Evolutionary conservation across 1,140 invertebrate species (phyloP).

Genomic region (Zaprionus ornatus): DNA sequence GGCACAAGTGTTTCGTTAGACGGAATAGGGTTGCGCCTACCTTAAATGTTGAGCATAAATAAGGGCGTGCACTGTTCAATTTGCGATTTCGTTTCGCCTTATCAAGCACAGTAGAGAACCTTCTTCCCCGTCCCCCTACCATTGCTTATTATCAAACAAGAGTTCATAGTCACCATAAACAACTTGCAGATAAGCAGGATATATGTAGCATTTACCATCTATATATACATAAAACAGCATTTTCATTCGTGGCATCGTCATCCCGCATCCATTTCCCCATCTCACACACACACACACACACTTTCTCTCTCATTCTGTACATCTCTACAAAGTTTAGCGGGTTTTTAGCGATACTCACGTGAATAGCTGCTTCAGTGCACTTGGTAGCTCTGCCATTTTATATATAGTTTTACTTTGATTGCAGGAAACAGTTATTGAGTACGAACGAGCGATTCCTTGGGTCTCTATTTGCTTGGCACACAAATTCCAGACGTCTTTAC

Average conservation of each 20-base stretch:
- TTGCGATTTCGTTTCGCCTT: not conserved
- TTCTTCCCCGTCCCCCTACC: not conserved
- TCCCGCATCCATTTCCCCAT: conserved; percentile 18
- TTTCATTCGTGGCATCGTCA: conserved; percentile 25
- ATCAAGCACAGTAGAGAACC: not conserved
- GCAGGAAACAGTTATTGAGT: conserved; percentile 13
- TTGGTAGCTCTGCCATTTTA: conserved; percentile 60
- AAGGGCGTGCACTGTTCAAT: not conserved
- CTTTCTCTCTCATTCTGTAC: not conserved
- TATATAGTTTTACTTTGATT: conserved; percentile 9
- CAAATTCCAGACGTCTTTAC: conserved; percentile 33
- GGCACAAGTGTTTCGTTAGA: not conserved
- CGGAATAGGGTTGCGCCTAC: not conserved
- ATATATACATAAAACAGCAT: conserved; percentile 5
- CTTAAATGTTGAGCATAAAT: conserved; percentile 1
- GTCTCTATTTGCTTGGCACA: conserved; percentile 22
- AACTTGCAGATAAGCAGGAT: conserved; percentile 44
- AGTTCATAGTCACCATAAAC: conserved; percentile 27
- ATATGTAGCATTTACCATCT: conserved; percentile 5
- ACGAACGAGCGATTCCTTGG: conserved; percentile 21
- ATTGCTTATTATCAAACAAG: not conserved
- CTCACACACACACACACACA: not conserved
- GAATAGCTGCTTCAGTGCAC: conserved; percentile 62
- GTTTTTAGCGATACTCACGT: conserved; percentile 54
- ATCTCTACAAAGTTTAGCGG: not conserved